Conservation (phyloP, 2,797 vertebrate genomes). For the Pseudomugil tenellus region DNA sequence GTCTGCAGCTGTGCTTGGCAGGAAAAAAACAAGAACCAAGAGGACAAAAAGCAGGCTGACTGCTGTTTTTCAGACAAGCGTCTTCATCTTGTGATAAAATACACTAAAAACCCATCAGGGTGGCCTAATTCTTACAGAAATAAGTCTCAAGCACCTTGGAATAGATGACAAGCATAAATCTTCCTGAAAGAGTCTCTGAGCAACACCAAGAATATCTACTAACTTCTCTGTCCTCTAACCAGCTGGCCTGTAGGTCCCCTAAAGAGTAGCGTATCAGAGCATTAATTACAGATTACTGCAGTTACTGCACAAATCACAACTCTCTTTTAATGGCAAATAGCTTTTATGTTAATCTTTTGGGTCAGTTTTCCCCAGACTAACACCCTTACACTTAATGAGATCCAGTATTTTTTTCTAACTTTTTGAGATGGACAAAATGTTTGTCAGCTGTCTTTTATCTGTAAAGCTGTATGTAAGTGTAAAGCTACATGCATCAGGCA, state of each 20-base stretch:
- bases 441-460: neutral
- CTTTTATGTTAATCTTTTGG: neutral
- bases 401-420: neutral
- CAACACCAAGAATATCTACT: slow-evolving; percentile 9
- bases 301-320: neutral
- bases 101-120: slow-evolving; percentile 10
- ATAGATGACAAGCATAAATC: slow-evolving; percentile 9
- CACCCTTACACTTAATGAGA: neutral
- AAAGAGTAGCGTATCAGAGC: neutral
- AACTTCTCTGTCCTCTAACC: neutral
- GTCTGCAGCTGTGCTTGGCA: slow-evolving; percentile 27
- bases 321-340: neutral
- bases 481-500: neutral
- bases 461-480: neutral
- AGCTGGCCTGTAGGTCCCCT: slow-evolving; percentile 21
- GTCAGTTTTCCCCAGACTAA: neutral
- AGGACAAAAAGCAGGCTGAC: slow-evolving; percentile 30
- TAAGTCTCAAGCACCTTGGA: slow-evolving; percentile 9
- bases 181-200: slow-evolving; percentile 28
- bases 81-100: slow-evolving; percentile 28
- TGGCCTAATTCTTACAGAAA: slow-evolving; percentile 30
- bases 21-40: slow-evolving; percentile 22
- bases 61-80: slow-evolving; percentile 32
- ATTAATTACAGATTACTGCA: slow-evolving; percentile 5
- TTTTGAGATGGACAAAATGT: neutral